Conservation (phyloP, 1,140 invertebrate genomes). For the Agraylea sexmaculata region DNA sequence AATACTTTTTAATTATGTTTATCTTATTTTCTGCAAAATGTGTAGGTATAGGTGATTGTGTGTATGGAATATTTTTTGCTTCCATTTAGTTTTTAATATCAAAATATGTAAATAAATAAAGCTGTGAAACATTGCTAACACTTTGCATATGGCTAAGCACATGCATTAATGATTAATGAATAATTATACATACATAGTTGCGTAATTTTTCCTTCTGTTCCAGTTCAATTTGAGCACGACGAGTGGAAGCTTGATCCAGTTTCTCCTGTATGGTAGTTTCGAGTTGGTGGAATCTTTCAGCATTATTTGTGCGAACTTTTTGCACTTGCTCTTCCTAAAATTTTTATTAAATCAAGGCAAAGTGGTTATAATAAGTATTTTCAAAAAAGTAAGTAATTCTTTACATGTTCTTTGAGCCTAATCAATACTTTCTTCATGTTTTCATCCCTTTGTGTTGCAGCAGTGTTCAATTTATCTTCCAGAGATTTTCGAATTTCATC, state of each 20-base stretch:
- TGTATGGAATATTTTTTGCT: no score
- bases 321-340: slow-evolving; percentile 60
- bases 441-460: slow-evolving; percentile 71
- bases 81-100: no score
- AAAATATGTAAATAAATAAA: no score
- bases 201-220: slow-evolving; percentile 64
- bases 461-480: slow-evolving; percentile 72
- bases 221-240: slow-evolving; percentile 54
- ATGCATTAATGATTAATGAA: slow-evolving; percentile 1
- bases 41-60: no score
- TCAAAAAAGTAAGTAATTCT: slow-evolving; percentile 22
- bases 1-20: no score
- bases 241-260: slow-evolving; percentile 54
- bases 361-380: slow-evolving; percentile 15
- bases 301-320: slow-evolving; percentile 51
- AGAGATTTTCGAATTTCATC: slow-evolving; percentile 70
- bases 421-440: slow-evolving; percentile 80
- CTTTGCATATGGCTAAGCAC: background rate
- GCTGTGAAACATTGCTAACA: no score
- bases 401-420: slow-evolving; percentile 79
- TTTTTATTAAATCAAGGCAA: slow-evolving; percentile 10
- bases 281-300: slow-evolving; percentile 51
- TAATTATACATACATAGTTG: slow-evolving; percentile 55
- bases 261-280: slow-evolving; percentile 60
- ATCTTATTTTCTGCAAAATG: no score